phyloP scores from a whole-genome alignment of 2,113 vertebrate species.

The Lethenteron reissneri region DNA sequence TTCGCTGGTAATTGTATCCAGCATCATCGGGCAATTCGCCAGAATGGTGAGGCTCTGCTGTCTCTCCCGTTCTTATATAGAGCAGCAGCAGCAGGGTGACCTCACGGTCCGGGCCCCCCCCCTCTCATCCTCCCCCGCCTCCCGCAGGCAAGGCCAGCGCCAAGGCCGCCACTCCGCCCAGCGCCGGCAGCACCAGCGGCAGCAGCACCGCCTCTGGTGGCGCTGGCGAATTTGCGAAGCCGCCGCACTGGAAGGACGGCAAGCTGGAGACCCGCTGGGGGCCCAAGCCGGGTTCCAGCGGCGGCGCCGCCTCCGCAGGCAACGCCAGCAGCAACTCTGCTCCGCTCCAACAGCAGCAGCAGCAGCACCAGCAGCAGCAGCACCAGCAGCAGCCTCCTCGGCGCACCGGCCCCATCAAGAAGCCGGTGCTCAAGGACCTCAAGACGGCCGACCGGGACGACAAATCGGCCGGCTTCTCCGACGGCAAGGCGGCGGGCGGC shows the following conservation, averaged over 20 bases:
- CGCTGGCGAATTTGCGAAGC: constrained; percentile 51
- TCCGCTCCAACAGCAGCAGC: not conserved
- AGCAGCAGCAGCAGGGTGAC: too few relatives aligned
- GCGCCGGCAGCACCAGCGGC: constrained; percentile 19
- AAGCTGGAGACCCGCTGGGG: constrained; percentile 76
- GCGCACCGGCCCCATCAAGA: constrained; percentile 58
- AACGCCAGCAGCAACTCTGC: too few relatives aligned
- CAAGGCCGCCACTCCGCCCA: constrained; percentile 16
- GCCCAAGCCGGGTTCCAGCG: constrained; percentile 32
- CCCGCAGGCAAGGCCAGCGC: constrained; percentile 11
- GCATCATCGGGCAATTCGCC: too few relatives aligned
- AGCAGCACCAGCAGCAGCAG: not conserved
- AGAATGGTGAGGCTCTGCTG: too few relatives aligned
- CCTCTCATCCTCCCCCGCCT: constrained; percentile 7
- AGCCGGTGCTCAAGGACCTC: constrained; percentile 70
- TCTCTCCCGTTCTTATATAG: too few relatives aligned
- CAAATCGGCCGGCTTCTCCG: not conserved
- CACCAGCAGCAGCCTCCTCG: constrained; percentile 28
- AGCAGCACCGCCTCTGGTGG: constrained; percentile 25
- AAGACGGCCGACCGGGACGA: constrained; percentile 28
- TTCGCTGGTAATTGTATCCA: too few relatives aligned
- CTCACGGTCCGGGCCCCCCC: too few relatives aligned
- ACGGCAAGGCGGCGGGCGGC: not conserved
- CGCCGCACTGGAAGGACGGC: constrained; percentile 35
- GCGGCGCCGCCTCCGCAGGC: constrained; percentile 43